These are phyloP conservation scores for Nasalis larvatus DNA, from an alignment of 2,113 vertebrate genomes.

Conservation along the genomic window DNA sequence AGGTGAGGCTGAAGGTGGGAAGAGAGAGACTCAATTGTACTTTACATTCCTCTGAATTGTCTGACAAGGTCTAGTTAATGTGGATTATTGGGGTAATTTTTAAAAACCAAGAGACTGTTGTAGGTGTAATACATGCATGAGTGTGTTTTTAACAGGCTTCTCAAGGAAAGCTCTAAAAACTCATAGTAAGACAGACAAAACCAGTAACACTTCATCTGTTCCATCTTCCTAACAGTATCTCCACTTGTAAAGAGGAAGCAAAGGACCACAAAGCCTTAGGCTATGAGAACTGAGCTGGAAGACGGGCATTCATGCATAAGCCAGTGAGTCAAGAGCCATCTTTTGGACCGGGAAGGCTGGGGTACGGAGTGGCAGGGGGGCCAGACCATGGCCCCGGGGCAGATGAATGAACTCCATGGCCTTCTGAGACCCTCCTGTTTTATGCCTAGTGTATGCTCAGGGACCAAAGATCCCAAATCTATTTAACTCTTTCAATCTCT, in stretches of 20 bases:
- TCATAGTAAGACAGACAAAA: not conserved
- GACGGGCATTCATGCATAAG: not conserved
- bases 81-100: not conserved
- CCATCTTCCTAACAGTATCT: not conserved
- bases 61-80: not conserved
- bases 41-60: not conserved
- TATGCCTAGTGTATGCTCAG: no score
- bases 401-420: fast-evolving
- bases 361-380: not conserved
- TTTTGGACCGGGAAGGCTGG: fast-evolving
- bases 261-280: not conserved
- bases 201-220: not conserved
- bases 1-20: not conserved
- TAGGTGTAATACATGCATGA: not conserved
- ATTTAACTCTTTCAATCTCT: not conserved
- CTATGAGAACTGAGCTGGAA: fast-evolving
- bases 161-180: not conserved
- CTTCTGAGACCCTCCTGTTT: not conserved
- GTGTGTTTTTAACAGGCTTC: not conserved
- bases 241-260: not conserved
- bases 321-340: no score
- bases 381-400: not conserved
- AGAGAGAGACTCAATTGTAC: not conserved
- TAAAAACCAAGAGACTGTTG: not conserved
- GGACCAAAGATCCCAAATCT: not conserved